A percentile compares a stretch with the other conserved stretches of the same genome.
Evolutionary conservation across 2,113 vertebrate genomes (phyloP).

Genomic region (Alouatta palliata): DNA sequence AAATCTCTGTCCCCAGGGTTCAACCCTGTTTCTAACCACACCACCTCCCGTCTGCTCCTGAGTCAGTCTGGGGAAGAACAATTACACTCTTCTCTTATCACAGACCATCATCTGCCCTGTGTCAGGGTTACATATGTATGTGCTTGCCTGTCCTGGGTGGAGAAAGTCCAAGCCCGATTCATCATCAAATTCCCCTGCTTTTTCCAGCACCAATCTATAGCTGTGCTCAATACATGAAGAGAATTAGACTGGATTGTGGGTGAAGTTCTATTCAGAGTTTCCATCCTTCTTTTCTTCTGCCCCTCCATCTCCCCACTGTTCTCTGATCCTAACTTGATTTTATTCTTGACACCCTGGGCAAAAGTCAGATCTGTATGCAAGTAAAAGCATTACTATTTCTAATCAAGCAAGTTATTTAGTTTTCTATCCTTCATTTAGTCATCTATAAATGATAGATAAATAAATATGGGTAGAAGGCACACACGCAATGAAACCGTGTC

Average conservation of each 20-base stretch:
- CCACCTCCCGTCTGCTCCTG: background rate
- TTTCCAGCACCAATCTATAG: background rate
- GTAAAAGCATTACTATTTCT: background rate
- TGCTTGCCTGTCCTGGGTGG: background rate
- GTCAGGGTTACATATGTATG: background rate
- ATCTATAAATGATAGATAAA: background rate
- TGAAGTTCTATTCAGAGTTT: background rate
- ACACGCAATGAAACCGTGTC: background rate
- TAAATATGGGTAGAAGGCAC: background rate
- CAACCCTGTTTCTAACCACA: background rate
- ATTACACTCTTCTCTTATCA: background rate
- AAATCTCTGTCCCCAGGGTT: background rate
- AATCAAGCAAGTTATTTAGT: background rate
- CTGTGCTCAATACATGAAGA: background rate
- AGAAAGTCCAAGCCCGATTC: background rate
- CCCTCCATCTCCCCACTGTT: background rate
- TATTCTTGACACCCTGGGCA: background rate
- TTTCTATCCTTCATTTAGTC: background rate
- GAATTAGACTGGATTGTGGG: background rate
- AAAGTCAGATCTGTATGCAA: background rate
- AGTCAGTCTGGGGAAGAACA: background rate
- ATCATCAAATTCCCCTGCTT: background rate
- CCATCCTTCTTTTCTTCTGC: background rate
- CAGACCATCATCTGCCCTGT: background rate
- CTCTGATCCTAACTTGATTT: background rate